Conservation (phyloP, 1,140 invertebrate species). For the Anoplolepis gracilipes region DNA sequence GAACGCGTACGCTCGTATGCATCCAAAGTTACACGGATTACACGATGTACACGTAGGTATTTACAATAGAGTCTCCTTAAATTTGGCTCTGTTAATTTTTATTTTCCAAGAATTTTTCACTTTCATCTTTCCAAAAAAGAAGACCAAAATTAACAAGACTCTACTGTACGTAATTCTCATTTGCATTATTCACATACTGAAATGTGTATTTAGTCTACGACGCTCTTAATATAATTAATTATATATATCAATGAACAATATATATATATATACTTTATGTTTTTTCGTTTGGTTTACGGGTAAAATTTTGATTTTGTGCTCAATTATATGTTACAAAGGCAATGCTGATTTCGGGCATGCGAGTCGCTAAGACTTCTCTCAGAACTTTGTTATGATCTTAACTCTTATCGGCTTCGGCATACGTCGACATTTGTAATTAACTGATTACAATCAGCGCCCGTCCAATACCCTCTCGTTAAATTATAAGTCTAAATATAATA, state of each 20-base stretch:
- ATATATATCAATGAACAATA: slow-evolving; percentile 74
- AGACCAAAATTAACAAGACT: too few relatives aligned
- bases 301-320: slow-evolving; percentile 85
- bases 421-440: slow-evolving; percentile 21
- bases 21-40: slow-evolving; percentile 77
- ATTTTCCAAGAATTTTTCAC: too few relatives aligned
- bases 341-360: slow-evolving; percentile 73
- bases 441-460: slow-evolving; percentile 8
- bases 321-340: slow-evolving; percentile 84
- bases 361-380: slow-evolving; percentile 12
- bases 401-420: not conserved
- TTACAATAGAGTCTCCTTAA: slow-evolving; percentile 8
- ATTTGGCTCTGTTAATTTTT: too few relatives aligned
- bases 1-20: slow-evolving; percentile 61
- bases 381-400: slow-evolving; percentile 38
- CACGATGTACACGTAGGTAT: slow-evolving; percentile 52
- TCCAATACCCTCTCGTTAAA: not conserved
- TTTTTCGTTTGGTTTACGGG: slow-evolving; percentile 74
- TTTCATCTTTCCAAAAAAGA: too few relatives aligned
- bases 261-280: slow-evolving; percentile 75
- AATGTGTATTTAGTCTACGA: slow-evolving; percentile 71
- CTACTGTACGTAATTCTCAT: slow-evolving; percentile 37
- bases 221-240: slow-evolving; percentile 73
- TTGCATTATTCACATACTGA: slow-evolving; percentile 65
- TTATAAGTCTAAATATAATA: not conserved